Base-by-base conservation (phyloP, 2,113 vertebrate species). In the Alces alces region DNA sequence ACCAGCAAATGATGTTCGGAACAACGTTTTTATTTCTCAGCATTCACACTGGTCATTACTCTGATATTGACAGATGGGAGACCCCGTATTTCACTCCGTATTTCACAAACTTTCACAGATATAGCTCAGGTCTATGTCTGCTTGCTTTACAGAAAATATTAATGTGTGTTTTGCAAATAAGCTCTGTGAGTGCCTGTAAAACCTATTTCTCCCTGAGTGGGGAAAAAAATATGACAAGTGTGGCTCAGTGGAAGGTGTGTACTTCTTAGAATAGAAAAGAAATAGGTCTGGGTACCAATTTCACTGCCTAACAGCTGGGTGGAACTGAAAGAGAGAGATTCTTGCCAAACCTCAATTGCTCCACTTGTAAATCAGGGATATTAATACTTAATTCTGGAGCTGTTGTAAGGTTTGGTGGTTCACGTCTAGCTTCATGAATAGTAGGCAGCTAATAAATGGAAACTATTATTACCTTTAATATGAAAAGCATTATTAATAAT, bases 61-160 rank as follows among this genome's bases (percentile, higher is more conserved):
- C 27, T 92, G 57, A 89, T 79, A 52, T 3, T 78, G 94, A 80
- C 85, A 89, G 55, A 94, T 91, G 90, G 86, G 28, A 93, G 76
- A 96, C 52, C 13, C 36, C 73, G 4, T 76, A n/a, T 87, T 96
- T 91, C 52, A 95, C 36, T 43, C 36, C 79, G 3, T 76, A n/a
- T 87, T 96, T 91, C 52, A 94, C 36, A 45, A 45, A 5, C 52
- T 96, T 94, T 94, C 60, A 86, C 58, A 95, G 89, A 82, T 87
- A n/a, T 3, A 80, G 54, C 33, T 64, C 30, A 60, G 11, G n/a
- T 78, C 76, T 76, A 54, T 57, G 28, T 47, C 36, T 76, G 21
- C 27, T 90, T 87, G 33, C 57, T 93, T 94, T 76, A 84, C 19
- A 86, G 45, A 92, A 95, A 91, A 86, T 76, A 79, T 86, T 57